Conservation (phyloP, 2,113 vertebrate species). For the Girardinichthys multiradiatus region DNA sequence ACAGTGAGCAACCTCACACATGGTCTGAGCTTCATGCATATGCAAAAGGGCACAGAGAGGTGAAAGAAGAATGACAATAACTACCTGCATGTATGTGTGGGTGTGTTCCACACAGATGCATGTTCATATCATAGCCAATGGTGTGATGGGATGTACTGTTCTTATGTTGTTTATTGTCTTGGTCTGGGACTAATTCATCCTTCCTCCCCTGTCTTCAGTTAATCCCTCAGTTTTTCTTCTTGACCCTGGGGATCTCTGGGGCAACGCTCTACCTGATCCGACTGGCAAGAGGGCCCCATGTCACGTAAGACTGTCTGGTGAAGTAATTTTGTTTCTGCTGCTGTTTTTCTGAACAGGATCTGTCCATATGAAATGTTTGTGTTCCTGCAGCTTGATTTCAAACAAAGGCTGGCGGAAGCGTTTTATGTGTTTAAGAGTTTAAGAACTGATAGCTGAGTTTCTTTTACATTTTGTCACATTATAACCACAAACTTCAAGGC, state of each 20-base stretch:
- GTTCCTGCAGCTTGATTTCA: too few species aligned
- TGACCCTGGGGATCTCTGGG: conserved; percentile 45
- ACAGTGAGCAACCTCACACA: conserved; percentile 76
- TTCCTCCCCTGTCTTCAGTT: conserved; percentile 49
- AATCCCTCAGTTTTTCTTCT: conserved; percentile 69
- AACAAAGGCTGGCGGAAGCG: too few species aligned
- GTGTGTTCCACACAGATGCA: conserved; percentile 24
- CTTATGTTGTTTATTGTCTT: conserved; percentile 32
- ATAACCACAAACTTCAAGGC: neutral
- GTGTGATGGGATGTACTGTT: conserved; percentile 51
- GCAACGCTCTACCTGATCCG: conserved; percentile 60
- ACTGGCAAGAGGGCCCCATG: conserved; percentile 66
- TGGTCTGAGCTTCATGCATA: conserved; percentile 76
- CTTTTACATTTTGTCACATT: too few species aligned
- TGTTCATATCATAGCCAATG: conserved; percentile 41
- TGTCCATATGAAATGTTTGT: too few species aligned
- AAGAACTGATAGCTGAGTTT: too few species aligned
- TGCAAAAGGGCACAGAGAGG: conserved; percentile 70
- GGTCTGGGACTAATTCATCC: conserved; percentile 31
- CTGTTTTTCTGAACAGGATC: neutral
- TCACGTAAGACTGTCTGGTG: conserved; percentile 55
- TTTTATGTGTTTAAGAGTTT: too few species aligned
- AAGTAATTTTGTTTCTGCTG: neutral
- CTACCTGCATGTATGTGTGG: conserved; percentile 33
- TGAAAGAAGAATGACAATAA: conserved; percentile 71